Conservation (phyloP, 2,888 invertebrate species). For the Alloscopus bannaensis region DNA sequence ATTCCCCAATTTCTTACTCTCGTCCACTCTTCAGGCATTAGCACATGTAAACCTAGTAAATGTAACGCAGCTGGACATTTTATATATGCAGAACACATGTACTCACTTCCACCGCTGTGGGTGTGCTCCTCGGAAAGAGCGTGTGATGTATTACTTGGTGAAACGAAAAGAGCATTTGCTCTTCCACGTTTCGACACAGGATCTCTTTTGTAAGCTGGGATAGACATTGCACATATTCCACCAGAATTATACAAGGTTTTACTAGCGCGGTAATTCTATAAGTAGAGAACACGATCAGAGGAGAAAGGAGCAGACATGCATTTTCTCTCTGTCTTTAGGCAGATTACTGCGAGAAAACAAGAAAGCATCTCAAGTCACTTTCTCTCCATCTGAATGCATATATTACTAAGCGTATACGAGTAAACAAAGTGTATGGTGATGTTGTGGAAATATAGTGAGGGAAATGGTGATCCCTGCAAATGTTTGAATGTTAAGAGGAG, state of each 20-base stretch:
- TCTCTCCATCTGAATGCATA: conserved; percentile 8
- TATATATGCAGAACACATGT: conserved; percentile 57
- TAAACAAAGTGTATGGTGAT: conserved; percentile 1
- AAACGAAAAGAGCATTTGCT: conserved; percentile 16
- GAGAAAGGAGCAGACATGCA: conserved; percentile 11
- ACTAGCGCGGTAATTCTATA: conserved; percentile 3
- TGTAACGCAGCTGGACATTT: conserved; percentile 49
- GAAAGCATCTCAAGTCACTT: conserved; percentile 1
- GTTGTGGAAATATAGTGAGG: conserved; percentile 18
- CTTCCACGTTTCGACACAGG: conserved; percentile 41
- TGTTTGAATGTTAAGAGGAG: conserved; percentile 58
- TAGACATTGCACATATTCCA: not conserved
- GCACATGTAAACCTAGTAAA: conserved; percentile 19
- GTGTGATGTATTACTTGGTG: conserved; percentile 28
- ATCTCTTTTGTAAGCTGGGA: conserved; percentile 33
- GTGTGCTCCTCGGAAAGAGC: not conserved
- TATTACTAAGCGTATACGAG: not conserved
- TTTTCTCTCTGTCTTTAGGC: conserved; percentile 12
- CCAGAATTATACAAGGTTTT: too few relatives aligned
- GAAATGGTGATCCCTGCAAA: conserved; percentile 37
- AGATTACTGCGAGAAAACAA: conserved; percentile 4
- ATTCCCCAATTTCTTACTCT: conserved; percentile 57
- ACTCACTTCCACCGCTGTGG: conserved; percentile 29
- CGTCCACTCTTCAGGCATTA: conserved; percentile 20
- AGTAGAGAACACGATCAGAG: conserved; percentile 15